Conservation (phyloP, 1,140 invertebrate species). For the Thalassaphorura encarpata region DNA sequence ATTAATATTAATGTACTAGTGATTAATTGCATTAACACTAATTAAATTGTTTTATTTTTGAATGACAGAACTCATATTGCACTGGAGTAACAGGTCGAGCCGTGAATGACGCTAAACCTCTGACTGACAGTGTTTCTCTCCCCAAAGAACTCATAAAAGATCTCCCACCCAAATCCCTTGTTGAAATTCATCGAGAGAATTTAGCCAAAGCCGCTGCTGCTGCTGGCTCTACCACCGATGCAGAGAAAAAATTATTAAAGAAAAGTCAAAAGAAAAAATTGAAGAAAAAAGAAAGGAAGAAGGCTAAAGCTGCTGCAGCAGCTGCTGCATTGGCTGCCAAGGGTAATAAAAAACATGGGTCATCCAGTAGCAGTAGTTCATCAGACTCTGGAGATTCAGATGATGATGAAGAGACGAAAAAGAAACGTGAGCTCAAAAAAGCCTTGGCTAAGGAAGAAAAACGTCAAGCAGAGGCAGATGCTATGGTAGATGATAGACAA, state of each 20-base stretch:
- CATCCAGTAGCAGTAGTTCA: constrained; percentile 6
- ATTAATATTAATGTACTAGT: background rate
- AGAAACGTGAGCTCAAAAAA: constrained; percentile 34
- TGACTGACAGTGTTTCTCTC: constrained; percentile 24
- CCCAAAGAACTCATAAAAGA: constrained; percentile 34
- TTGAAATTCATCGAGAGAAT: constrained; percentile 43
- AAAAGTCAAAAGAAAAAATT: constrained; percentile 43
- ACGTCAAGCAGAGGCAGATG: constrained; percentile 50
- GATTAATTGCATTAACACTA: background rate
- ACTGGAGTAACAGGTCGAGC: constrained; percentile 66
- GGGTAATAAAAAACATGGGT: constrained; percentile 8
- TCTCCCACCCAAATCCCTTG: constrained; percentile 39
- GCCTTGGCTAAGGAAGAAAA: constrained; percentile 58
- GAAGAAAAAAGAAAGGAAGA: constrained; percentile 26
- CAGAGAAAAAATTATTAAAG: constrained; percentile 42
- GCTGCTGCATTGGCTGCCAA: too few relatives aligned
- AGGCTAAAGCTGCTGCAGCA: background rate
- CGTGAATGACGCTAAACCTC: constrained; percentile 26
- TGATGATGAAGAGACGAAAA: constrained; percentile 38
- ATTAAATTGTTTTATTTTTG: constrained; percentile 9
- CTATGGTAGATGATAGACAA: constrained; percentile 74
- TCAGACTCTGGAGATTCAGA: constrained; percentile 12
- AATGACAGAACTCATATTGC: constrained; percentile 62
- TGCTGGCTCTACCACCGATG: constrained; percentile 36
- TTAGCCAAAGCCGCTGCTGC: constrained; percentile 32